phyloP scores from a whole-genome alignment of 2,888 invertebrate species.

The Allygus modestus region DNA sequence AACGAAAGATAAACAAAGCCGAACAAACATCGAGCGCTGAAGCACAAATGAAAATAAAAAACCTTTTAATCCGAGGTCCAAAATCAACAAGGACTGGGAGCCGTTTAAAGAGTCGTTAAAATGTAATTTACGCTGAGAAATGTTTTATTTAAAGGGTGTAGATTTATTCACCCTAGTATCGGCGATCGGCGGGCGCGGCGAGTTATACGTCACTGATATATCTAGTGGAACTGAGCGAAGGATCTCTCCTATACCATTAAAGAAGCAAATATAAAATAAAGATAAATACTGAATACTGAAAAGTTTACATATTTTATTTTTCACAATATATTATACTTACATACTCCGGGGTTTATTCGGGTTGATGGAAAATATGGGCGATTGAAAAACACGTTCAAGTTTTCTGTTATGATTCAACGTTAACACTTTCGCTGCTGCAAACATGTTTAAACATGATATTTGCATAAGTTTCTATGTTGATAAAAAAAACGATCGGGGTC shows the following conservation, averaged over 20 bases:
- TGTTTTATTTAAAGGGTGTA: conserved; percentile 48
- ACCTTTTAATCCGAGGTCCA: neutral
- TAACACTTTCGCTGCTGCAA: too few species aligned
- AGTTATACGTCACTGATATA: neutral
- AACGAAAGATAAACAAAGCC: neutral
- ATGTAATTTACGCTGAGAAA: conserved; percentile 54
- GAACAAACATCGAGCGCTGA: neutral
- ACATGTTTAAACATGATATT: too few species aligned
- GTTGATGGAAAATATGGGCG: too few species aligned
- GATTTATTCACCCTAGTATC: conserved; percentile 48
- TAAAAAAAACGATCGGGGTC: too few species aligned
- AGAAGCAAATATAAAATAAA: too few species aligned
- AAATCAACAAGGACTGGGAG: conserved; percentile 1
- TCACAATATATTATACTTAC: too few species aligned
- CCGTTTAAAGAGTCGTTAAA: conserved; percentile 54
- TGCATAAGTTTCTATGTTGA: too few species aligned
- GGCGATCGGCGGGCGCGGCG: neutral
- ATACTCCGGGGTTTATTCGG: too few species aligned
- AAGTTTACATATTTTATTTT: too few species aligned
- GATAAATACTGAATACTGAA: too few species aligned
- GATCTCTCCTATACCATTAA: neutral
- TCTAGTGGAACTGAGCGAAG: neutral
- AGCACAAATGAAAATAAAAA: conserved; percentile 1
- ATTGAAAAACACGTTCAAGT: too few species aligned
- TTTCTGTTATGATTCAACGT: too few species aligned